Evolutionary conservation across 2,888 invertebrate species (phyloP), one percentile per base, ranked within the genome.

Genomic region (Ptychoptera albimana): DNA sequence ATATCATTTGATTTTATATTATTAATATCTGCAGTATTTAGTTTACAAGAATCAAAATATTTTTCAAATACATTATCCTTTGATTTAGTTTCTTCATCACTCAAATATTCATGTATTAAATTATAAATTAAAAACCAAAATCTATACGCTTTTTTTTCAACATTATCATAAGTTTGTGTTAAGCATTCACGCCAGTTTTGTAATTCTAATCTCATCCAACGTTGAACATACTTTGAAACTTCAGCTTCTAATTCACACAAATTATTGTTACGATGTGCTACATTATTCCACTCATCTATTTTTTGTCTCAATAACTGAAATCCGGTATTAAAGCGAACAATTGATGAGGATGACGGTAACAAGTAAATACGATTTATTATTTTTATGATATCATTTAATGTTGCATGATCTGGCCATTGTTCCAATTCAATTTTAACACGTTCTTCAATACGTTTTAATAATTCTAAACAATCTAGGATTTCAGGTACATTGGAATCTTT

Each of bases 81-180:
- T 4, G 51, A 55, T 3, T 55, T 53, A 9, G 51, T 49, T 30
- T 59, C 55, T 42, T 57, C 50, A 11, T 63, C 62, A 12, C 58
- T 51, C 7, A 77, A 60, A 55, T 77, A 82, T 35, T 77, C 74
- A 40, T 77, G 72, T 35, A 83, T 63, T 1, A 86, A 68, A 15
- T 77, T 74, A 59, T 84, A 91, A 39, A 94, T 63, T 60, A 85
- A 81, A 65, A 91, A 86, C 92, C 93, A 96, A 77, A 88, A 93
- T 59, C 82, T 85, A 50, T 82, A 75, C 0, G 82, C 76, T 48
- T 77, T 74, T 0, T 74, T 67, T 57, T 75, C 74, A 50, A 82
- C 70, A 54, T 71, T 75, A 42, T 75, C 69, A 46, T 73, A 73
- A 13, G 82, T 72, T 47, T 75, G 73, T 48, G 81, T 77, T 6